Evolutionary conservation across 1,140 invertebrate species (phyloP).

Genomic region (Drosophila nasuta): DNA sequence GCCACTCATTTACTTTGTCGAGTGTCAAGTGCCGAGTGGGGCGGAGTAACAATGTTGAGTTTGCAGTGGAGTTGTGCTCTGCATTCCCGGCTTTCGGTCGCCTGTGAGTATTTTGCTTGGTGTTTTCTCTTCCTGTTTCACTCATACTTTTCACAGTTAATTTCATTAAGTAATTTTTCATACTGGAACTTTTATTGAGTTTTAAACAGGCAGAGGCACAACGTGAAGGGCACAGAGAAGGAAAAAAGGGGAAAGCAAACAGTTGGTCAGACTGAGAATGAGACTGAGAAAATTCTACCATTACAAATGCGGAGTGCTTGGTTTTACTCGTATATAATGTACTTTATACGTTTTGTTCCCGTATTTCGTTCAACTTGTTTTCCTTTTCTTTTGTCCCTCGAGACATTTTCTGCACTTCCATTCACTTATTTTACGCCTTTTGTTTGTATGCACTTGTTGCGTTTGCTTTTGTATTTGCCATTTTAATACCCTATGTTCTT

Average conservation of each 20-base stretch:
- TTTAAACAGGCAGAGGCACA: constrained; percentile 64
- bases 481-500: not conserved
- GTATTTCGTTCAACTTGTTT: constrained; percentile 29
- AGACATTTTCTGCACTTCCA: constrained; percentile 30
- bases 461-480: constrained; percentile 22
- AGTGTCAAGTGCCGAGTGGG: too few species aligned
- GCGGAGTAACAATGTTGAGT: too few species aligned
- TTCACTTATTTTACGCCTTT: constrained; percentile 47
- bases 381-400: constrained; percentile 23
- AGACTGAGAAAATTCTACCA: constrained; percentile 18
- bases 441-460: constrained; percentile 48
- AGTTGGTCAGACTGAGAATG: not conserved
- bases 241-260: constrained; percentile 4
- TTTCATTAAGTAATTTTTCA: constrained; percentile 82
- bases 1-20: too few species aligned
- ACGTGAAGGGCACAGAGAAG: constrained; percentile 22
- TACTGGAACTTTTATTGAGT: constrained; percentile 78
- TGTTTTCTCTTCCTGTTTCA: constrained; percentile 8
- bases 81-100: too few species aligned
- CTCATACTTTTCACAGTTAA: constrained; percentile 74
- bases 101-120: not conserved
- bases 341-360: constrained; percentile 42
- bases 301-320: constrained; percentile 56
- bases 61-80: too few species aligned
- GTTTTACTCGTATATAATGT: constrained; percentile 25